Conservation (phyloP, 2,888 invertebrate species). For the Thysanoteuthis rhombus region DNA sequence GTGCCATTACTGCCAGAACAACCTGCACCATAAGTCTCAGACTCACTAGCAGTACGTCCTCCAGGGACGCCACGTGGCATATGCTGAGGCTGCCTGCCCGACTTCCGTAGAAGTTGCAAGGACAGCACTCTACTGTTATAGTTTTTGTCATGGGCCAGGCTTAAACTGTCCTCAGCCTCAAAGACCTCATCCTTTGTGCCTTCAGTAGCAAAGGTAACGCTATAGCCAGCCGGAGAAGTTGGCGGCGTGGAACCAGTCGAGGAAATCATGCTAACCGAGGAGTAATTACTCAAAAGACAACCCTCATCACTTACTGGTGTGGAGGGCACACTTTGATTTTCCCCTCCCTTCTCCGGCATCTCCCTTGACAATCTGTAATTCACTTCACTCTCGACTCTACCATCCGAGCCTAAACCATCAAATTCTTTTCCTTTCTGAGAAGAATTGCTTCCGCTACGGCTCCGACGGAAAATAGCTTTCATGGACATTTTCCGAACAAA, state of each 20-base stretch:
- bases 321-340: background rate
- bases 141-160: constrained; percentile 27
- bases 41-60: background rate
- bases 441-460: constrained; percentile 15
- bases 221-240: constrained; percentile 25
- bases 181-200: constrained; percentile 29
- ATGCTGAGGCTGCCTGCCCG: background rate
- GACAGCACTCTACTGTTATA: constrained; percentile 13
- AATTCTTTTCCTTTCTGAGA: constrained; percentile 31
- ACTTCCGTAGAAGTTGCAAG: background rate
- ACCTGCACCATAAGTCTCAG: constrained; percentile 1
- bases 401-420: background rate
- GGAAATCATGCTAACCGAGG: constrained; percentile 19
- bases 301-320: constrained; percentile 12
- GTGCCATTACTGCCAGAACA: background rate
- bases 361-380: constrained; percentile 27
- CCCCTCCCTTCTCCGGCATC: background rate
- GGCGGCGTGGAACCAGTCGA: constrained; percentile 20
- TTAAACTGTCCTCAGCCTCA: constrained; percentile 15
- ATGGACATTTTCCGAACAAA: constrained; percentile 30
- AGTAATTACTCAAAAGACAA: constrained; percentile 15
- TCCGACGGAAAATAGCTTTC: constrained; percentile 29
- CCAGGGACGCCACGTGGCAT: background rate
- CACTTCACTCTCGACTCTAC: background rate
- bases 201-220: background rate